These are phyloP conservation scores for Mallotus villosus DNA, from an alignment of 2,797 vertebrate species.

Conservation along the genomic window DNA sequence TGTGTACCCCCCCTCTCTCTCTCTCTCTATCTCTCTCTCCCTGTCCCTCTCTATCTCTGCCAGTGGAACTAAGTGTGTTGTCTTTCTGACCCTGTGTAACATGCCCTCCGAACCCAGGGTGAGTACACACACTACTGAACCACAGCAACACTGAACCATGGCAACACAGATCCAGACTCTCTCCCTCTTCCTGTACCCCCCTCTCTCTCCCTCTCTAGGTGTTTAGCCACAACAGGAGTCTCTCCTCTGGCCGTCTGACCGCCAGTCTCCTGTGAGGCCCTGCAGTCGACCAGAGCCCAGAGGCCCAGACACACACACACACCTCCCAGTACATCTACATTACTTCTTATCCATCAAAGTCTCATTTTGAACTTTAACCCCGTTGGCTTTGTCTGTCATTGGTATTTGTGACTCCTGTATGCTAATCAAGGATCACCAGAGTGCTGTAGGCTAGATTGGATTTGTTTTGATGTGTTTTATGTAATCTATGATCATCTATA, in stretches of 20 bases:
- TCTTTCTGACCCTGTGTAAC: no score
- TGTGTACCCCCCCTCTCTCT: no score
- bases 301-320: no score
- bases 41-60: slow-evolving; percentile 1
- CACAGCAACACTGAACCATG: no score
- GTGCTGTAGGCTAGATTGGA: slow-evolving; percentile 32
- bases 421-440: slow-evolving; percentile 25
- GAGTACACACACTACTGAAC: no score
- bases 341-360: background rate
- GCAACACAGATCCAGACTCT: background rate
- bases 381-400: background rate
- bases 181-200: background rate
- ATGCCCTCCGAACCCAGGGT: no score
- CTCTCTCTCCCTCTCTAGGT: slow-evolving; percentile 46
- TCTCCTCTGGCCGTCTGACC: slow-evolving; percentile 68
- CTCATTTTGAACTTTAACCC: slow-evolving; percentile 16
- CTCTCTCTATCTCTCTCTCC: background rate
- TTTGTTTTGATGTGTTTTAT: slow-evolving; percentile 8
- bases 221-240: slow-evolving; percentile 64
- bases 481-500: slow-evolving; percentile 1
- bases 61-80: no score
- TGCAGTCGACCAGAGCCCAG: no score
- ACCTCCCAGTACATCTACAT: no score
- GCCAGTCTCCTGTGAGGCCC: slow-evolving; percentile 63
- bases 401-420: slow-evolving; percentile 26